Base-by-base conservation (phyloP, 2,797 vertebrate genomes). In the Nannoperca australis region DNA sequence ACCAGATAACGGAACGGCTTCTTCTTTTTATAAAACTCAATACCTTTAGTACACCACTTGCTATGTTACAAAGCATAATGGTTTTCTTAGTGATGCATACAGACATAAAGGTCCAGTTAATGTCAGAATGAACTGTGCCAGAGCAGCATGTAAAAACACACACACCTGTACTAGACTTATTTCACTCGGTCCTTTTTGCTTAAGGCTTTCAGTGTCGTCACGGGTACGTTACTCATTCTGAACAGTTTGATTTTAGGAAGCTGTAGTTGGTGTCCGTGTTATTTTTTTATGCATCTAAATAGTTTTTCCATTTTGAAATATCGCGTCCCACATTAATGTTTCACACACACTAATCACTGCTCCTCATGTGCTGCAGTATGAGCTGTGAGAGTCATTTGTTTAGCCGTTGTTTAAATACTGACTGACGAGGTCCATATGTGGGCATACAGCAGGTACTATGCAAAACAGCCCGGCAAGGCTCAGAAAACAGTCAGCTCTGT, bases 361-460 rank as follows among this genome's bases (percentile, higher is more conserved):
- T 77, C 54, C 24, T 54, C 47, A 27, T 14, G 18, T 58, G 27
- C 30, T 27, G 32, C 68, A 45, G 54, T 24, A 0, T 27, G 17
- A 7, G 15, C 24, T 58, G 42, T 64, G n/a, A 3, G 3, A 59
- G 8, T 66, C 6, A 89, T 90, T 91, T 88, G 85, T 86, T 74
- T 86, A 73, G 56, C 76, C 0, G 24, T 82, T 81, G 61, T 85
- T 86, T 75, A 83, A 84, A 82, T 69, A 62, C 53, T 47, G 47
- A 74, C 61, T 65, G 78, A 75, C 53, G 0, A 30, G 24, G 36
- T 38, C 84, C 72, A 65, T 85, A 71, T 90, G 78, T 79, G 84
- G 75, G 6, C 64, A 5, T 61, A n/a, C 56, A 66, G 49, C 47
- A 64, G 51, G 59, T 54, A 32, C 22, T 32, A 88, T 89, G 86